phyloP scores from a whole-genome alignment of 2,888 invertebrate species.

The Drosophila melanosoma region DNA sequence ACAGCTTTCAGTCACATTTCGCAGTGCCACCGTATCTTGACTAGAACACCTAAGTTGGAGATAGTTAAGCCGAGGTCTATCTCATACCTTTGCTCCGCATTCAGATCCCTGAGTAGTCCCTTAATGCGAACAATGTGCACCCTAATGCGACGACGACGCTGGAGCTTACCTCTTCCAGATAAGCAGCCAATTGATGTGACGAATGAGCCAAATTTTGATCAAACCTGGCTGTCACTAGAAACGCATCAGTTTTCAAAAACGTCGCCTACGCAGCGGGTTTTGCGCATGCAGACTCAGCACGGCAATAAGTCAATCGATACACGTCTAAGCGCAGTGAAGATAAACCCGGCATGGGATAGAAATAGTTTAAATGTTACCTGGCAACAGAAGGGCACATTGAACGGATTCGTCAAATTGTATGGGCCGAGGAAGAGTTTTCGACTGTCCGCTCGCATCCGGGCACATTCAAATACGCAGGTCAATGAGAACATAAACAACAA shows the following conservation, averaged over 20 bases:
- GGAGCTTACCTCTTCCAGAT: not conserved
- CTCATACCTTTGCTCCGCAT: not conserved
- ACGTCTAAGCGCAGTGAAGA: not conserved
- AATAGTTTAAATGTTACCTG: not conserved
- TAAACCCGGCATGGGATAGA: not conserved
- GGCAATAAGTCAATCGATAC: slow-evolving; percentile 8
- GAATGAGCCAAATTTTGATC: not conserved
- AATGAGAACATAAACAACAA: not conserved
- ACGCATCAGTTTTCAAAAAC: not conserved
- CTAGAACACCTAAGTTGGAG: not conserved
- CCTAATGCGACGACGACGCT: not conserved
- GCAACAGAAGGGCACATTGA: not conserved
- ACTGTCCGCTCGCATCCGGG: not conserved
- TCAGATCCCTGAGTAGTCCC: not conserved
- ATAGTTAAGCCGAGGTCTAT: not conserved
- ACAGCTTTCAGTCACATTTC: not conserved
- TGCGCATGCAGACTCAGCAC: too few species aligned
- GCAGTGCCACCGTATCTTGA: not conserved
- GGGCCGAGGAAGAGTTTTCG: not conserved
- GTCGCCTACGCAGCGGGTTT: not conserved
- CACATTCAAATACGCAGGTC: not conserved
- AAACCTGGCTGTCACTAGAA: not conserved
- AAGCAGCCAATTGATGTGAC: not conserved
- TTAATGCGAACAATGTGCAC: not conserved
- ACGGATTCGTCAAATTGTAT: not conserved